Evolutionary conservation across 2,113 vertebrate species (phyloP).

Genomic region (Sylvia atricapilla): DNA sequence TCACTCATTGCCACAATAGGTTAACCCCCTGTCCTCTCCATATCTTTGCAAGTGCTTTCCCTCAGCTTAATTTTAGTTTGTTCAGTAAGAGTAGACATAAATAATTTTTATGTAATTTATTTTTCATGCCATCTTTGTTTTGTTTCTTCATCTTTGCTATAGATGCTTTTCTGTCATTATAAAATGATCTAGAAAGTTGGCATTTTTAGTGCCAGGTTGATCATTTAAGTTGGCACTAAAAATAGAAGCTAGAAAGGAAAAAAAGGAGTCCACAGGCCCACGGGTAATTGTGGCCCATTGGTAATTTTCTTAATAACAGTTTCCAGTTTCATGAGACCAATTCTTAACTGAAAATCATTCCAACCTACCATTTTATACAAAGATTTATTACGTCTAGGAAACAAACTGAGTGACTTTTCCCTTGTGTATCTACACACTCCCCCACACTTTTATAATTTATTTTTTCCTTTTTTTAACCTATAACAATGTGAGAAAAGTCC

Average conservation of each 20-base stretch:
- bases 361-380: not conserved
- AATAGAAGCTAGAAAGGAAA: not conserved
- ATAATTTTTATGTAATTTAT: not conserved
- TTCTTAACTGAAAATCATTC: not conserved
- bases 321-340: not conserved
- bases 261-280: not conserved
- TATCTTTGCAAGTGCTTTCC: not conserved
- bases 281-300: not conserved
- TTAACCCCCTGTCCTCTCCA: not conserved
- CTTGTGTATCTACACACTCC: not conserved
- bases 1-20: not conserved
- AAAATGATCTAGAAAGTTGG: not conserved
- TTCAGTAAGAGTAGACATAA: not conserved
- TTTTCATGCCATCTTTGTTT: not conserved
- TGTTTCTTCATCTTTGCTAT: not conserved
- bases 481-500: not conserved
- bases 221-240: not conserved
- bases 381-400: not conserved
- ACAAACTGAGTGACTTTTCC: not conserved
- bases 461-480: not conserved
- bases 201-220: not conserved
- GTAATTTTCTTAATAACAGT: not conserved
- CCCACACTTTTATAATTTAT: not conserved
- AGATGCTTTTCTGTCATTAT: not conserved
- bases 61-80: not conserved